These are phyloP conservation scores for Lepus oiostolus DNA, from an alignment of 2,797 vertebrate species.

Conservation along the genomic window DNA sequence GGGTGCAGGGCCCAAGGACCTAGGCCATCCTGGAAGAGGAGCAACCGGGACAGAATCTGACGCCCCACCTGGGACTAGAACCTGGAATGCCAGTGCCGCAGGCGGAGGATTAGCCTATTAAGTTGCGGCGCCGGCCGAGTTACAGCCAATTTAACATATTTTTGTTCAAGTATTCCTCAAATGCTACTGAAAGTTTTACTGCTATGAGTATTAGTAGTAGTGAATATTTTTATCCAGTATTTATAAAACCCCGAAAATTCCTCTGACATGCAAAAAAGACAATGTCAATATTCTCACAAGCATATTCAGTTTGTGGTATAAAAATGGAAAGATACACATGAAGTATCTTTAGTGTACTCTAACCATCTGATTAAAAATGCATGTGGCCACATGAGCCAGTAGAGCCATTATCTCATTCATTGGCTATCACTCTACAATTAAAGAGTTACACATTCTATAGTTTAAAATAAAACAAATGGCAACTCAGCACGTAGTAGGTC, in stretches of 20 bases:
- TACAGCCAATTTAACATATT: neutral
- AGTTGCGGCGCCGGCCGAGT: too few species aligned
- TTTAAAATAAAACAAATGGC: slow-evolving; percentile 32
- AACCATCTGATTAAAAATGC: slow-evolving; percentile 54
- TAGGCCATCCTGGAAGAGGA: too few species aligned
- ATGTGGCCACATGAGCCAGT: neutral
- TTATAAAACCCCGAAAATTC: neutral
- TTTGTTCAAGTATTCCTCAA: slow-evolving; percentile 7
- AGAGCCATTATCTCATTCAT: neutral
- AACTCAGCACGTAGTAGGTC: neutral
- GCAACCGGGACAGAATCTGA: too few species aligned
- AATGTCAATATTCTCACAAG: neutral
- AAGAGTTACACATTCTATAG: neutral
- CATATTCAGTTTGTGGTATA: slow-evolving; percentile 3
- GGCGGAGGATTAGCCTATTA: too few species aligned
- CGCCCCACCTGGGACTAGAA: too few species aligned
- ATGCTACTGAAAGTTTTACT: neutral
- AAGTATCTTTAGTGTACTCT: neutral
- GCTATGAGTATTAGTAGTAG: neutral
- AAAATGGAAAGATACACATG: slow-evolving; percentile 16
- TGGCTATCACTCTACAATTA: neutral
- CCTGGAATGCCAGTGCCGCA: too few species aligned
- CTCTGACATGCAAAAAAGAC: slow-evolving; percentile 28
- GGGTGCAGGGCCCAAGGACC: too few species aligned
- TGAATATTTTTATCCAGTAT: slow-evolving; percentile 51